phyloP scores from a whole-genome alignment of 1,140 invertebrate species.

The Diorhabda elongata region DNA sequence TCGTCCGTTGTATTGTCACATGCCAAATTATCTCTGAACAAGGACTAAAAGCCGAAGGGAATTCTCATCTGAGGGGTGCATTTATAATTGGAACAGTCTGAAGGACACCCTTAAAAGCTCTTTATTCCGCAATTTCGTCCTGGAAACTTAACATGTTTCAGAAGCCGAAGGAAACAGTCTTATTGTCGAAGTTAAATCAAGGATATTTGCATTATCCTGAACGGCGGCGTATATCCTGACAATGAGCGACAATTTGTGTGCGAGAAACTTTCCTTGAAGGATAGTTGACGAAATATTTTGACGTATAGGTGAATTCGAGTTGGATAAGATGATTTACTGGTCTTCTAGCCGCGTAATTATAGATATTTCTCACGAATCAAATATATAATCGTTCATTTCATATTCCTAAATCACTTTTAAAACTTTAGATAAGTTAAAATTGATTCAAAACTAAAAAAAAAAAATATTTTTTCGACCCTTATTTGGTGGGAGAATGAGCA shows the following conservation, averaged over 20 bases:
- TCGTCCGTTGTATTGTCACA: neutral
- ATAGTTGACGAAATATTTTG: neutral
- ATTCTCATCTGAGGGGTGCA: constrained; percentile 20
- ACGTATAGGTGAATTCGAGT: neutral
- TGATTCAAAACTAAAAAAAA: no score
- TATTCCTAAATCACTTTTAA: no score
- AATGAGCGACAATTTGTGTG: constrained; percentile 17
- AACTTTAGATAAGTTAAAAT: no score
- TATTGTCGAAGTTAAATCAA: constrained; percentile 33
- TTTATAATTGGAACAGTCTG: constrained; percentile 35
- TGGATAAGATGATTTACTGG: neutral
- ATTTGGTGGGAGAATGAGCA: no score
- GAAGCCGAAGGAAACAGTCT: constrained; percentile 23
- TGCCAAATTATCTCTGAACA: neutral
- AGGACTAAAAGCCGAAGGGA: neutral
- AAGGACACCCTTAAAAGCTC: constrained; percentile 28
- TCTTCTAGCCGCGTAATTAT: no score
- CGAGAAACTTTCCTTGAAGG: constrained; percentile 7
- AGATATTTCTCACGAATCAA: no score
- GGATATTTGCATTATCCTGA: constrained; percentile 30
- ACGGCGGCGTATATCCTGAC: constrained; percentile 15
- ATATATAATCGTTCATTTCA: no score
- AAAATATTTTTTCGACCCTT: no score
- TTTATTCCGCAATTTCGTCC: constrained; percentile 32
- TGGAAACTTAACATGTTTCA: constrained; percentile 27